Evolutionary conservation across 2,888 invertebrate genomes (phyloP).

Genomic region (Catonia carolina): DNA sequence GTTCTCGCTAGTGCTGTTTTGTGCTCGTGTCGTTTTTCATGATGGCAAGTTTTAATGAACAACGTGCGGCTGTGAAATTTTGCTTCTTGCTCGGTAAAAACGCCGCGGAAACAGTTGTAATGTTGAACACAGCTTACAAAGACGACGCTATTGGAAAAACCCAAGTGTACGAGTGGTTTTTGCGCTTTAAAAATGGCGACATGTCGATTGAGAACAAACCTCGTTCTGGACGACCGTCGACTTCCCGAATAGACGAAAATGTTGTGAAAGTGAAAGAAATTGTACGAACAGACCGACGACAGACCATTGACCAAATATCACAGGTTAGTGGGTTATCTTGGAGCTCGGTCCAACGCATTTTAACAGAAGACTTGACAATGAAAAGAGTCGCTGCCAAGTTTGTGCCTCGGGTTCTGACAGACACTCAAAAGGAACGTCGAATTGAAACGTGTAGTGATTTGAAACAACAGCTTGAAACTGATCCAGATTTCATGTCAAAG

Average conservation of each 20-base stretch:
- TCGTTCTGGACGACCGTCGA: too few relatives aligned
- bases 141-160: not conserved
- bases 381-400: constrained; percentile 25
- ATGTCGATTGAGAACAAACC: constrained; percentile 22
- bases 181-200: not conserved
- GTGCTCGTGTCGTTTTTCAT: not conserved
- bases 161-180: constrained; percentile 20
- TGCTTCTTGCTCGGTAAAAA: constrained; percentile 7
- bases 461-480: not conserved
- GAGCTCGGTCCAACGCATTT: constrained; percentile 19
- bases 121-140: too few relatives aligned
- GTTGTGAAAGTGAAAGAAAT: not conserved
- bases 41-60: constrained; percentile 5
- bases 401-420: constrained; percentile 23
- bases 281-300: constrained; percentile 21
- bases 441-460: constrained; percentile 11
- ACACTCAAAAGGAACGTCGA: constrained; percentile 20
- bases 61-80: constrained; percentile 20
- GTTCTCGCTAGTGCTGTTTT: too few relatives aligned
- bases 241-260: constrained; percentile 17
- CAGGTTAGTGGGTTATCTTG: constrained; percentile 6
- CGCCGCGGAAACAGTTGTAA: not conserved
- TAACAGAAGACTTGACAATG: constrained; percentile 22
- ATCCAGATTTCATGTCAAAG: constrained; percentile 26
- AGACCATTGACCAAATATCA: not conserved